Evolutionary conservation across 1,140 invertebrate species (phyloP), one percentile per base, ranked within the genome.

Genomic region (Schlechtendalia chinensis): DNA sequence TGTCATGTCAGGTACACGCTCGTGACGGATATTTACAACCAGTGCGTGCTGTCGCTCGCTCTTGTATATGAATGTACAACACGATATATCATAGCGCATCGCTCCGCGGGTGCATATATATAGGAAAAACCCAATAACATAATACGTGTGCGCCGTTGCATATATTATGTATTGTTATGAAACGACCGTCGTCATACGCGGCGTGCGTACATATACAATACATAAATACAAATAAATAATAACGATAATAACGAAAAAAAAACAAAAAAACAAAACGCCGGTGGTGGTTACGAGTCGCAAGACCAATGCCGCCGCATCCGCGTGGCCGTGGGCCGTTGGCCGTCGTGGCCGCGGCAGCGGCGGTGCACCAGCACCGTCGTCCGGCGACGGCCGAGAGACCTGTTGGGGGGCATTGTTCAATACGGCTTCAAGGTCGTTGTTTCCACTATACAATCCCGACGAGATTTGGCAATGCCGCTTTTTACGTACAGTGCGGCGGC

Each of bases 391-490:
- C 24, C 4, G 50, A 72, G 74, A 79, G 75, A 79, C 75, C 75
- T 79, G 75, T 63, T 63, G 74, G 75, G 69, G 75, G 75, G 39
- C 75, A 79, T 63, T 63, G 75, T 79, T 79, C 58, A 63, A 45
- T 59, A 79, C 75, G 22, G 58, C 39, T 79, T 47, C 75, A 79
- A 79, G 75, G 75, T 63, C 75, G 75, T 79, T 45, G 75, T 79
- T 61, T 45, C 32, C 32, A 79, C 39, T 79, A 29, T 61, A 79
- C 58, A 50, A 79, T 79, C 56, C 75, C 22, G 39, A 29, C n/a
- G 58, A 79, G 58, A 79, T 79, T 79, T 79, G 75, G 75, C 75
- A 79, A 79, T 79, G 75, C 58, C 56, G 75, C 75, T 47, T 63
- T 39, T 61, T 63, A n/a, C 61, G 5, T 79, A 61, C 75, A 47